phyloP scores from a whole-genome alignment of 2,113 vertebrate genomes.

The Syrrhaptes paradoxus region DNA sequence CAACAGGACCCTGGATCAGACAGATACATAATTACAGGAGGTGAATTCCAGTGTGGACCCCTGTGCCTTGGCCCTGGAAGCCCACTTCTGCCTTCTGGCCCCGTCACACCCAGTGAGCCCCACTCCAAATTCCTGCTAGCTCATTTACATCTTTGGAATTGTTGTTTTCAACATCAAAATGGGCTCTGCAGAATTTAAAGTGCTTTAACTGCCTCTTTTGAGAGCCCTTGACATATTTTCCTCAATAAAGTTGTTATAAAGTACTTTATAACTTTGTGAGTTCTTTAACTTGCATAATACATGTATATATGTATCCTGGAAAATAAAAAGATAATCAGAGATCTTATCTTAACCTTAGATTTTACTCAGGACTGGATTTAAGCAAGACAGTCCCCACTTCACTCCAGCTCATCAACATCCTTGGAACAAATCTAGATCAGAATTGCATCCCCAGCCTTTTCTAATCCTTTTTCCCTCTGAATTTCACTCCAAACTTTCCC shows the following conservation, averaged over 20 bases:
- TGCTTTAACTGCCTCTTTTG: neutral
- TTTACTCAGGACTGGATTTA: neutral
- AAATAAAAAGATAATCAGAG: neutral
- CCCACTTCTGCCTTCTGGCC: neutral
- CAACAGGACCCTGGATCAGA: fast-evolving
- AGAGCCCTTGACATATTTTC: neutral
- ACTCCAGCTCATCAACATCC: neutral
- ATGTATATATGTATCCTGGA: neutral
- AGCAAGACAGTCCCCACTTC: neutral
- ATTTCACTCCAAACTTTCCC: neutral
- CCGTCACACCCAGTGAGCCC: neutral
- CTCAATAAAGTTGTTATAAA: neutral
- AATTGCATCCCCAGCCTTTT: neutral
- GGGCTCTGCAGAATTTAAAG: neutral
- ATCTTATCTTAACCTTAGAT: neutral
- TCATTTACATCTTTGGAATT: neutral
- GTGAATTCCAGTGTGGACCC: neutral
- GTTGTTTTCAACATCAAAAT: neutral
- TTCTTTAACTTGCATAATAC: neutral
- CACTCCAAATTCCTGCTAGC: neutral
- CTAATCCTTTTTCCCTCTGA: neutral
- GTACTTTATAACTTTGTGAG: neutral
- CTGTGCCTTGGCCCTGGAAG: neutral
- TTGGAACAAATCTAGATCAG: neutral
- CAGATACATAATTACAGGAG: neutral